Percentiles rank a stretch among this genome's conserved stretches.
Evolutionary conservation across 1,140 invertebrate species (phyloP).

Genomic region (Bombus polaris): DNA sequence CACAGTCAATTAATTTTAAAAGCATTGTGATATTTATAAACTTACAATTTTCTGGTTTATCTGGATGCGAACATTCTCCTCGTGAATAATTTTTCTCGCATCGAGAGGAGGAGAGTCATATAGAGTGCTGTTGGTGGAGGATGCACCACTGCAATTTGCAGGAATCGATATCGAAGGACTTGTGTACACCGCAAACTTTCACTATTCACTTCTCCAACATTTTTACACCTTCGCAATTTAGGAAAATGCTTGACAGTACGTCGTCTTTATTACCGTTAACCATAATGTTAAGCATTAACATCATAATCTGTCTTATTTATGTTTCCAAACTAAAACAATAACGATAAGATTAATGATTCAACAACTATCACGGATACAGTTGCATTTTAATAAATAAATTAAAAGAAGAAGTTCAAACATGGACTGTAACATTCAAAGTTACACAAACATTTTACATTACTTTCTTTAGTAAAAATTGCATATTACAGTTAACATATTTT

Average conservation of each 20-base stretch:
- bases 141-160: conserved; percentile 41
- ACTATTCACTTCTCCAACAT: not conserved
- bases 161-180: conserved; percentile 61
- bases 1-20: not conserved
- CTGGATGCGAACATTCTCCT: conserved; percentile 8
- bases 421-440: not conserved
- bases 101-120: conserved; percentile 29
- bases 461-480: not conserved
- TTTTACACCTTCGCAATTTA: not conserved
- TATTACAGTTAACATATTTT: not conserved
- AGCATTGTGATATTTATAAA: not conserved
- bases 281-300: not conserved
- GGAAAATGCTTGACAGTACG: not conserved
- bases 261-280: not conserved
- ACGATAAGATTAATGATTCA: not conserved
- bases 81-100: not conserved
- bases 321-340: conserved; percentile 7
- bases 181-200: conserved; percentile 17
- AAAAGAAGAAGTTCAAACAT: not conserved
- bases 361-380: not conserved
- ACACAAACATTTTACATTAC: not conserved
- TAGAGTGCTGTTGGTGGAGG: conserved; percentile 27
- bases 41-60: conserved; percentile 21
- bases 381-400: not conserved
- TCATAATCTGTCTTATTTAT: conserved; percentile 1